Evolutionary conservation across 2,888 invertebrate genomes (phyloP), one percentile per base, ranked within the genome.

Genomic region (Tetramorium bicarinatum): DNA sequence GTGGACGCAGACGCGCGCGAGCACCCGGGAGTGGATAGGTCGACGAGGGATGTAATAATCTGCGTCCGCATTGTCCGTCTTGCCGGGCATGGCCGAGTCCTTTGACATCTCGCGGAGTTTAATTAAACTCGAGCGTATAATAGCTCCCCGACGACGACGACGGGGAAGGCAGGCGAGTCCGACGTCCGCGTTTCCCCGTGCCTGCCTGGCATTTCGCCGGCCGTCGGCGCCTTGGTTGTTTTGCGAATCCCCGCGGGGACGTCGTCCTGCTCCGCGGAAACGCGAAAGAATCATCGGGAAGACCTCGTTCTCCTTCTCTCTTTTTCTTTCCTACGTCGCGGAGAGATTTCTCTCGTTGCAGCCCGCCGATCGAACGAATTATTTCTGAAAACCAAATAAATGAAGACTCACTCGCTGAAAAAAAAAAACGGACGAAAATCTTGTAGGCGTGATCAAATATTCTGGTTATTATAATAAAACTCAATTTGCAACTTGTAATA

Each of bases 41-140:
- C 93, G 92, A 90, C 87, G 91, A 93, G 91, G 79, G 79, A 80
- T 80, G 79, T 80, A 80, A 80, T 80, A 80, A 80, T 80, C 79
- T 80, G 79, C 93, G 93, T 94, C 93, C 93, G 94, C 93, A 94
- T 94, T 94, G 94, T 94, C 94, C 94, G 93, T 95, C 94, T 94
- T 94, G 91, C 93, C 91, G 79, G 90, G 92, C 91, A 91, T 91
- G 91, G 91, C 91, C 91, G 91, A 91, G 91, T 93, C 93, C 94
- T 94, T 94, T 94, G 94, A 94, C 94, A 93, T 94, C 92, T 93
- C 92, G 89, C 93, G 90, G 93, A 94, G 94, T 94, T 94, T 94
- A 95, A 94, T 95, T 94, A 95, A 95, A 94, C 94, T 93, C 92
- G 90, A 92, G 91, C 91, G 92, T 92, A 94, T 91, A 90, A 90